Evolutionary conservation across 2,888 invertebrate genomes (phyloP).

Genomic region (Euspilapteryx auroguttella): DNA sequence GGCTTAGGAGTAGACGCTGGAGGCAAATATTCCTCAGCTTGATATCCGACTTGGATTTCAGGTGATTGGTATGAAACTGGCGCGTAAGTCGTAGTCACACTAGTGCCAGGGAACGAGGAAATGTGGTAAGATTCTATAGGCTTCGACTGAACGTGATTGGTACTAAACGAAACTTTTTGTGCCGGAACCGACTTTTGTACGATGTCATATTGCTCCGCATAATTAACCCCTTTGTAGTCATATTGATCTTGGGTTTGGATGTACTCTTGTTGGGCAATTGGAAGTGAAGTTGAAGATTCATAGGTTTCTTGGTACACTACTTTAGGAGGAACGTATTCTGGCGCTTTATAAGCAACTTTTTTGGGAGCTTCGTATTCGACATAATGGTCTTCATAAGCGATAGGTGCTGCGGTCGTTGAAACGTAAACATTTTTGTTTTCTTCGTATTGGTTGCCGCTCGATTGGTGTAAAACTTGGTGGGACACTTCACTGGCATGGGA

Average conservation of each 20-base stretch:
- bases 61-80: slow-evolving; percentile 26
- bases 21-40: slow-evolving; percentile 40
- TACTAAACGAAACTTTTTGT: slow-evolving; percentile 21
- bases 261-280: slow-evolving; percentile 25
- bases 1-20: slow-evolving; percentile 17
- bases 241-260: slow-evolving; percentile 20
- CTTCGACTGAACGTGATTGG: slow-evolving; percentile 25
- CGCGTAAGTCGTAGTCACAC: slow-evolving; percentile 18
- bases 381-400: slow-evolving; percentile 41
- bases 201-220: slow-evolving; percentile 16
- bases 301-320: slow-evolving; percentile 15
- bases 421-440: slow-evolving; percentile 20
- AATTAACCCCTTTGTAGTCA: slow-evolving; percentile 18
- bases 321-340: slow-evolving; percentile 21
- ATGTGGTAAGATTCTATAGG: slow-evolving; percentile 29
- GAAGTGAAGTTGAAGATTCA: slow-evolving; percentile 9
- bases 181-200: slow-evolving; percentile 7
- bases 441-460: slow-evolving; percentile 18
- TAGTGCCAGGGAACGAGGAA: slow-evolving; percentile 24
- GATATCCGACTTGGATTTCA: slow-evolving; percentile 38
- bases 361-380: slow-evolving; percentile 26
- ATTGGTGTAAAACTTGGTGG: slow-evolving; percentile 37
- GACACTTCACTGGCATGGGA: slow-evolving; percentile 43
- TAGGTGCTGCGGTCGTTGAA: slow-evolving; percentile 31
- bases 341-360: slow-evolving; percentile 20